Evolutionary conservation across 2,113 vertebrate species (phyloP).

Genomic region (Lagopus muta): DNA sequence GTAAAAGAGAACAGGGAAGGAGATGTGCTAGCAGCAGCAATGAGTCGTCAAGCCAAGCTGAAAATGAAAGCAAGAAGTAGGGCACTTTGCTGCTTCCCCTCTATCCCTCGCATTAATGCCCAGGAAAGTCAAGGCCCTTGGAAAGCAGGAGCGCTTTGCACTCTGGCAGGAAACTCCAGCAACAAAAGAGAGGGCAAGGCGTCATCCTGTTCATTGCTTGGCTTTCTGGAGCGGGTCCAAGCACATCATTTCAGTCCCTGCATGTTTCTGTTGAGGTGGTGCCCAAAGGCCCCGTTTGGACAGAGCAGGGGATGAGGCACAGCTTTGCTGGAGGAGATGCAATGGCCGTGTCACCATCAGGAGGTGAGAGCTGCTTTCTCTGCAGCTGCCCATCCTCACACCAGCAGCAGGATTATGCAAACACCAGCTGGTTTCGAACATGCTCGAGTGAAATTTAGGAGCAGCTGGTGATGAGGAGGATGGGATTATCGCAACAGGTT

Average conservation of each 20-base stretch:
- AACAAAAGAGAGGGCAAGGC: neutral
- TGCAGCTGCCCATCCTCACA: slow-evolving; percentile 9
- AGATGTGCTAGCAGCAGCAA: neutral
- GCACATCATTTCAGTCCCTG: neutral
- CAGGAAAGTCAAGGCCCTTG: neutral
- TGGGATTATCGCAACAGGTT: neutral
- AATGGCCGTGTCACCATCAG: neutral
- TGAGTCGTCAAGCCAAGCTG: neutral
- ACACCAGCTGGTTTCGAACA: neutral
- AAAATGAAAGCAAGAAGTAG: slow-evolving; percentile 31
- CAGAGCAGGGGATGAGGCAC: neutral
- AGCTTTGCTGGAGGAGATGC: accelerated
- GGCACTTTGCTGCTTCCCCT: slow-evolving; percentile 14
- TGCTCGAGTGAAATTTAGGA: neutral
- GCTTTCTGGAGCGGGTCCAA: neutral
- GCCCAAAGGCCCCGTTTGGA: neutral
- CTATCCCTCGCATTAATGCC: neutral
- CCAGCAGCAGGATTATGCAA: neutral
- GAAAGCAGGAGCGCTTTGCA: neutral
- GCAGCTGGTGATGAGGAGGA: slow-evolving; percentile 22
- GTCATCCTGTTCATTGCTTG: neutral
- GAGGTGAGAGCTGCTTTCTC: neutral
- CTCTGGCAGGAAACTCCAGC: neutral
- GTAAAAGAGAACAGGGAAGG: neutral
- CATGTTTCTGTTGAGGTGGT: neutral